phyloP scores from a whole-genome alignment of 2,113 vertebrate genomes.

The Calidris pygmaea region DNA sequence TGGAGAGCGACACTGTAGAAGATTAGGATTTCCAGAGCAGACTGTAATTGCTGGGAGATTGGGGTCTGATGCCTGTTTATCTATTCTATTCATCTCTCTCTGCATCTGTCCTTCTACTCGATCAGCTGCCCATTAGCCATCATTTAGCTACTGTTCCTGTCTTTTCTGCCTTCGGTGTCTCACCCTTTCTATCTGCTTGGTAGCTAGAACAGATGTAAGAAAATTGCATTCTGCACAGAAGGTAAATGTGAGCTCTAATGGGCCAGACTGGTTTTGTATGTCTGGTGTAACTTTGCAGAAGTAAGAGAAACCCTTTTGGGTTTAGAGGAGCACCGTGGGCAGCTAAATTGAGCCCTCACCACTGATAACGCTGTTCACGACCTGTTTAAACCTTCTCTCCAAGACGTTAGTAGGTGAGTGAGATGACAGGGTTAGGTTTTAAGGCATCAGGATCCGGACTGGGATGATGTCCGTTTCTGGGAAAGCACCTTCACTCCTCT shows the following conservation, averaged over 20 bases:
- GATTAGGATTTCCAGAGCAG: slow-evolving; percentile 56
- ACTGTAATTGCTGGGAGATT: slow-evolving; percentile 48
- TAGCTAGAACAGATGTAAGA: slow-evolving; percentile 39
- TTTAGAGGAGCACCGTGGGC: accelerated
- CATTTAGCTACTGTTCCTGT: slow-evolving; percentile 31
- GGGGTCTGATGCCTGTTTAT: slow-evolving; percentile 54
- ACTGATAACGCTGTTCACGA: neutral
- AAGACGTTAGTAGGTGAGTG: neutral
- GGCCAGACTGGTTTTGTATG: neutral
- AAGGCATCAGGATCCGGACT: accelerated
- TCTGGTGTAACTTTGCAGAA: neutral
- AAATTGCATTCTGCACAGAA: slow-evolving; percentile 18
- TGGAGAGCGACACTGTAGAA: slow-evolving; percentile 41
- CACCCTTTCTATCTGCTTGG: slow-evolving; percentile 39
- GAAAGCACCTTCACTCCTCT: neutral
- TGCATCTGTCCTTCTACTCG: slow-evolving; percentile 51
- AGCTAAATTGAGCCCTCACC: neutral
- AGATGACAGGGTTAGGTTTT: neutral
- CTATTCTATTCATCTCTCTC: slow-evolving; percentile 53
- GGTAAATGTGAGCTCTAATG: neutral
- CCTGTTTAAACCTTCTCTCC: neutral
- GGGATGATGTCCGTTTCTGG: neutral
- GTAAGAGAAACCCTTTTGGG: neutral
- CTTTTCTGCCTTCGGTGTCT: neutral
- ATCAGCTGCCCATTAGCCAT: slow-evolving; percentile 45